Evolutionary conservation across 1,140 invertebrate genomes (phyloP).

Genomic region (Nylanderia fulva): DNA sequence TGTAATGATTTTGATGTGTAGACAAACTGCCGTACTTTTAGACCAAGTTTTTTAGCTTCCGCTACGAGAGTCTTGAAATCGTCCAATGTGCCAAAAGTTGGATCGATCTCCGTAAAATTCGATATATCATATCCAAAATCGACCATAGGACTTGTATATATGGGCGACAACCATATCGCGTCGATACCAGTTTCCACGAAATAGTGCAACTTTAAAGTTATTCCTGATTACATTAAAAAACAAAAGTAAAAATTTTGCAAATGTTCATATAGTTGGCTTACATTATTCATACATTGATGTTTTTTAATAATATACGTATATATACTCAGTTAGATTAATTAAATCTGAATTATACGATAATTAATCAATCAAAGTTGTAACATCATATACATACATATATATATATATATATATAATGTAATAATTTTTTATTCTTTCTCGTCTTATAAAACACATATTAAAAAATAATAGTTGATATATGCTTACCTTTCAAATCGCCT

Average conservation of each 20-base stretch:
- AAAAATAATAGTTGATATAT: not conserved
- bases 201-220: conserved; percentile 80
- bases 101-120: conserved; percentile 87
- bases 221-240: conserved; percentile 64
- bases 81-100: conserved; percentile 87
- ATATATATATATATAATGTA: no score
- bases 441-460: not conserved
- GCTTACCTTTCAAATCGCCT: conserved; percentile 90
- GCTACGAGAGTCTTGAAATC: conserved; percentile 88
- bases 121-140: conserved; percentile 88
- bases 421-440: not conserved
- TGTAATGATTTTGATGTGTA: no score
- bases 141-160: conserved; percentile 88
- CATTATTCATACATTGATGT: not conserved
- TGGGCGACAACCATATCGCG: conserved; percentile 88
- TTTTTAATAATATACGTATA: not conserved
- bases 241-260: not conserved
- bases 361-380: not conserved
- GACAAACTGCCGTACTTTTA: no score
- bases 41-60: conserved; percentile 82
- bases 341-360: not conserved
- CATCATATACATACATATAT: no score
- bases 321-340: not conserved
- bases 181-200: conserved; percentile 84
- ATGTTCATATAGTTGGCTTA: not conserved